phyloP scores from a whole-genome alignment of 2,888 invertebrate species.

The Ormyrus thymus region DNA sequence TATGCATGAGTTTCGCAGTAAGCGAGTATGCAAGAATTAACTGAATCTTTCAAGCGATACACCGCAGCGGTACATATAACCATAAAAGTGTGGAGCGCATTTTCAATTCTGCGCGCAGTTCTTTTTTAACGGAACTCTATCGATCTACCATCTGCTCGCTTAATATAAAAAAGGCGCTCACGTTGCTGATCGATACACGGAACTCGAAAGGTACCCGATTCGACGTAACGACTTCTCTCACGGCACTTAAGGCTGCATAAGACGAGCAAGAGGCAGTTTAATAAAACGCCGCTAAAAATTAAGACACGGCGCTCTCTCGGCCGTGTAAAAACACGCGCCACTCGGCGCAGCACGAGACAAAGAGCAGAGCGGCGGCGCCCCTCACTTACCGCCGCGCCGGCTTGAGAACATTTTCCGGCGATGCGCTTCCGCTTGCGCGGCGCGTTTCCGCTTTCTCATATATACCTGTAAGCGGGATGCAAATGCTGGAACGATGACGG shows the following conservation, averaged over 20 bases:
- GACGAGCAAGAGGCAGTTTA: background rate
- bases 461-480: background rate
- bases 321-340: background rate
- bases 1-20: no score
- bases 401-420: constrained; percentile 42
- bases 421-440: constrained; percentile 17
- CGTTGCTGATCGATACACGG: no score
- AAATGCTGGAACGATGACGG: no score
- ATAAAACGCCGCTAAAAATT: constrained; percentile 16
- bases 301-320: constrained; percentile 1
- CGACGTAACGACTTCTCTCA: background rate
- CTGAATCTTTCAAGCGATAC: no score
- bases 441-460: constrained; percentile 47
- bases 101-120: no score
- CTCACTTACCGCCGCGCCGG: background rate
- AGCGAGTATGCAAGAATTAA: no score
- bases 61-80: no score
- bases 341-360: constrained; percentile 34
- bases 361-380: background rate
- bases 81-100: no score
- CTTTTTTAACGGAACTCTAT: no score
- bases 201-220: no score
- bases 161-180: no score
- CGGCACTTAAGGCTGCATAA: background rate
- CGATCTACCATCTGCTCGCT: no score